These are phyloP conservation scores for Chionodraco myersi DNA, from an alignment of 2,113 vertebrate species.

Conservation along the genomic window DNA sequence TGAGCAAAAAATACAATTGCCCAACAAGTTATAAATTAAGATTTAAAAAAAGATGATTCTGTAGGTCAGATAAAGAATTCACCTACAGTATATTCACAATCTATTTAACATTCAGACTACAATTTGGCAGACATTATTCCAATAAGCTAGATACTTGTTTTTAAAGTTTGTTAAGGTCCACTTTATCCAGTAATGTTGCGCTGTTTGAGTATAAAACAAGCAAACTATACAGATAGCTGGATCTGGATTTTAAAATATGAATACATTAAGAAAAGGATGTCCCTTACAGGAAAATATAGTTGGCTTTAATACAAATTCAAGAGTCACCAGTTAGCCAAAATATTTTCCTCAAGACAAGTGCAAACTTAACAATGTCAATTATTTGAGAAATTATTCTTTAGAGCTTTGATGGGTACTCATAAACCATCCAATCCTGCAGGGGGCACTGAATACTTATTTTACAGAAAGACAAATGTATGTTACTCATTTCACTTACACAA, in stretches of 20 bases:
- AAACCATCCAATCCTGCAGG: slow-evolving; percentile 67
- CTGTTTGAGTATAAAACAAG: not conserved
- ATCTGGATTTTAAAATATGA: not conserved
- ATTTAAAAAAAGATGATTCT: not conserved
- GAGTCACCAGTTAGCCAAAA: not conserved
- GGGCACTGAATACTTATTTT: slow-evolving; percentile 68
- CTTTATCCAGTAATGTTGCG: not conserved
- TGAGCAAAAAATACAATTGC: not conserved
- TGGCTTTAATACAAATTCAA: not conserved
- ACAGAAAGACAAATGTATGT: not conserved
- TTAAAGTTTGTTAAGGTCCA: not conserved
- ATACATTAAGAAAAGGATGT: not conserved
- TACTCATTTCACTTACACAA: slow-evolving; percentile 11
- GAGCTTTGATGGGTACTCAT: not conserved
- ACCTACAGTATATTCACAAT: not conserved
- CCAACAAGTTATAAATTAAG: not conserved
- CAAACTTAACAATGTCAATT: not conserved
- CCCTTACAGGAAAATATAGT: not conserved
- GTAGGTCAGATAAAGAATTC: slow-evolving; percentile 4
- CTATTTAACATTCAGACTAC: not conserved
- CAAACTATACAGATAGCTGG: not conserved
- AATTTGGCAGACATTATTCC: not conserved
- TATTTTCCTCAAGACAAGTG: no score
- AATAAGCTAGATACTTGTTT: not conserved
- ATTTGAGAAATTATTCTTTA: not conserved